Evolutionary conservation across 2,797 vertebrate genomes (phyloP).

Genomic region (Orientallactaga sibirica): DNA sequence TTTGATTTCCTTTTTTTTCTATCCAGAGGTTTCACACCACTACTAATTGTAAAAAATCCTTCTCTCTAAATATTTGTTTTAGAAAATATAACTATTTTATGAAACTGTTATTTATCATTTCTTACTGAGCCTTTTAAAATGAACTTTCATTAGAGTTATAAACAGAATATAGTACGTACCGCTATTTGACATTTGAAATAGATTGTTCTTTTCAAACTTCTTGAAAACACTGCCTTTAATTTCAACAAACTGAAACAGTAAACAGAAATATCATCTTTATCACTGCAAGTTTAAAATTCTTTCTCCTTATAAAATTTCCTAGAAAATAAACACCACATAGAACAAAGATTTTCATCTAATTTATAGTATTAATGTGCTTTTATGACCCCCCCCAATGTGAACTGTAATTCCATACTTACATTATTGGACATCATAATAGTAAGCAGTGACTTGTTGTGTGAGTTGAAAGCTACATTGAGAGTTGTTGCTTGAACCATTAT

Average conservation of each 20-base stretch:
- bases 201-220: constrained; percentile 99
- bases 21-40: not conserved
- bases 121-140: not conserved
- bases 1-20: not conserved
- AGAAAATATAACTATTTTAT: not conserved
- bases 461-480: constrained; percentile 98
- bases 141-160: not conserved
- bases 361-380: not conserved
- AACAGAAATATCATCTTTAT: constrained; percentile 77
- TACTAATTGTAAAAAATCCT: not conserved
- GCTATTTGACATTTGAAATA: constrained; percentile 99
- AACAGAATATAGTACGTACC: constrained; percentile 90
- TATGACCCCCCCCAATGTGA: not conserved
- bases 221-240: constrained; percentile 99
- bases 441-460: constrained; percentile 98
- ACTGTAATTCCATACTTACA: constrained; percentile 88
- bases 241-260: constrained; percentile 95
- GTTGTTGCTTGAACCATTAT: constrained; percentile 99
- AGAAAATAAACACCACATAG: not conserved
- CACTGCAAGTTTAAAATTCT: constrained; percentile 47
- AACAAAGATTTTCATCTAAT: not conserved
- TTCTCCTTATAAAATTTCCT: not conserved
- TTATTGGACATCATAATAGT: constrained; percentile 99
- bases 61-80: not conserved
- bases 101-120: constrained; percentile 5